Evolutionary conservation across 2,113 vertebrate genomes (phyloP).

Genomic region (Uropsilus gracilis): DNA sequence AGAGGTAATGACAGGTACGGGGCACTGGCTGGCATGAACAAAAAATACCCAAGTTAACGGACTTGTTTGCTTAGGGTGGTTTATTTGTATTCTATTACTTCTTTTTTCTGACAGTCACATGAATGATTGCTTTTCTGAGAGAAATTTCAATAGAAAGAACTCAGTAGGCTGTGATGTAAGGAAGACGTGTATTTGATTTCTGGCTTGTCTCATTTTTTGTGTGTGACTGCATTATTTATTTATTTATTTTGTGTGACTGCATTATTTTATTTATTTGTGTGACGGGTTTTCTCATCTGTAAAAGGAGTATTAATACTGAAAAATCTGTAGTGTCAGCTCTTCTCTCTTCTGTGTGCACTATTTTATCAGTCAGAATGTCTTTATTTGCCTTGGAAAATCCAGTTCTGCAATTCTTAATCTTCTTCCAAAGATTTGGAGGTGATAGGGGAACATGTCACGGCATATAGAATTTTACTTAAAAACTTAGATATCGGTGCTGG

Average conservation of each 20-base stretch:
- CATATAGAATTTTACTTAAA: background rate
- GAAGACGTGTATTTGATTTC: background rate
- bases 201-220: background rate
- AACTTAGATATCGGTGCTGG: background rate
- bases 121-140: conserved; percentile 4
- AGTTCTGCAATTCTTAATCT: conserved; percentile 47
- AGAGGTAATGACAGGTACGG: conserved; percentile 89
- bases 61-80: background rate
- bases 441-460: background rate
- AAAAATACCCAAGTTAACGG: background rate
- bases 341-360: background rate
- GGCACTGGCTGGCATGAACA: background rate
- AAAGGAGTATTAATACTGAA: background rate
- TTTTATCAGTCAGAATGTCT: conserved; percentile 27
- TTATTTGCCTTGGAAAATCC: background rate
- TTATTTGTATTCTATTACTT: background rate
- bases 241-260: background rate
- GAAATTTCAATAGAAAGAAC: background rate
- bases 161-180: background rate
- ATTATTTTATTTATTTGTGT: background rate
- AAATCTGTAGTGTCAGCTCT: background rate
- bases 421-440: background rate
- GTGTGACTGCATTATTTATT: background rate
- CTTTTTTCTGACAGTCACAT: background rate
- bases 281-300: background rate